Percentiles rank a stretch among this genome's conserved stretches.
These are phyloP conservation scores for Monopis laevigella DNA, from an alignment of 2,888 invertebrate genomes.

Conservation along the genomic window DNA sequence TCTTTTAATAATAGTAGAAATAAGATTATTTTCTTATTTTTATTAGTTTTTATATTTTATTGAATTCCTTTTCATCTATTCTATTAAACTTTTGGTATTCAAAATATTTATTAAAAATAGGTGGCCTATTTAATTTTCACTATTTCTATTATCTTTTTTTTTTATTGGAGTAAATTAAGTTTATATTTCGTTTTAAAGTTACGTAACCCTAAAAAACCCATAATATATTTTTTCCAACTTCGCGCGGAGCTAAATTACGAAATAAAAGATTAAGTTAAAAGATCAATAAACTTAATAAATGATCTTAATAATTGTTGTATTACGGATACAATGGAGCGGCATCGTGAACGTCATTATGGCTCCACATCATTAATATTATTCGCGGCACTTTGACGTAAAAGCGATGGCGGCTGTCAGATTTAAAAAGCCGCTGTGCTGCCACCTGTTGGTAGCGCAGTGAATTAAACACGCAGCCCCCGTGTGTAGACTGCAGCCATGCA, in stretches of 20 bases:
- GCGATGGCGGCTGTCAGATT: conserved; percentile 67
- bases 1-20: too few relatives aligned
- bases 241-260: conserved; percentile 65
- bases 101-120: too few relatives aligned
- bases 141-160: too few relatives aligned
- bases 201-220: too few relatives aligned
- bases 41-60: too few relatives aligned
- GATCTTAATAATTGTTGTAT: conserved; percentile 69
- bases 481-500: too few relatives aligned
- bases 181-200: too few relatives aligned
- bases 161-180: too few relatives aligned
- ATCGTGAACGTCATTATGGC: conserved; percentile 66
- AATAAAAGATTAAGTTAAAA: conserved; percentile 69
- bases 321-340: conserved; percentile 67
- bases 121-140: too few relatives aligned
- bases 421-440: conserved; percentile 59
- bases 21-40: too few relatives aligned
- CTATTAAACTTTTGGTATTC: too few relatives aligned
- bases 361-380: conserved; percentile 68
- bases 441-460: conserved; percentile 66
- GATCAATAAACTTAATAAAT: conserved; percentile 69
- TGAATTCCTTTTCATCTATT: too few relatives aligned
- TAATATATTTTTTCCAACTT: conserved; percentile 63
- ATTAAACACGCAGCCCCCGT: conserved; percentile 58
- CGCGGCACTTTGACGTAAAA: conserved; percentile 63